Evolutionary conservation across 2,113 vertebrate genomes (phyloP).

Genomic region (Oxyura jamaicensis): DNA sequence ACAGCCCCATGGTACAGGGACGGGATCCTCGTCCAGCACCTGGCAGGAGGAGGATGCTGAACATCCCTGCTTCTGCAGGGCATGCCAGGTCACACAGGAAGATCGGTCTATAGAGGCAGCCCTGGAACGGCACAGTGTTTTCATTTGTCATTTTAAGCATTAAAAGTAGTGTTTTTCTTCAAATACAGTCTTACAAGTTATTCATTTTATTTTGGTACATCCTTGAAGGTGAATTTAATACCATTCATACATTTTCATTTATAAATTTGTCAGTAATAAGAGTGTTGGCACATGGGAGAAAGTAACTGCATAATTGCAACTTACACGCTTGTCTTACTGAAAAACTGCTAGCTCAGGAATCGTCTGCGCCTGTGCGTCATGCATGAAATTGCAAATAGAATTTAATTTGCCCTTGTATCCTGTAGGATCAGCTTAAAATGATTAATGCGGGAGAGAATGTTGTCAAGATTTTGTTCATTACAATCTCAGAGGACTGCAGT

Average conservation of each 20-base stretch:
- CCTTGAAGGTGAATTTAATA: conserved; percentile 74
- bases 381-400: conserved; percentile 87
- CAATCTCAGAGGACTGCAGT: conserved; percentile 42
- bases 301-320: conserved; percentile 79
- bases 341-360: conserved; percentile 77
- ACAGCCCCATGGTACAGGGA: neutral
- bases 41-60: accelerated
- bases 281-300: conserved; percentile 64
- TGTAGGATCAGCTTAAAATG: conserved; percentile 80
- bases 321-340: conserved; percentile 83
- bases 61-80: neutral
- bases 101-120: neutral
- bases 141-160: neutral
- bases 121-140: neutral
- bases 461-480: conserved; percentile 72
- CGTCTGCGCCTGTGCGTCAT: conserved; percentile 53
- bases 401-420: conserved; percentile 84
- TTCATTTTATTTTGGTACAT: conserved; percentile 47
- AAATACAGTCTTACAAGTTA: neutral
- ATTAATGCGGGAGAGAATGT: conserved; percentile 76
- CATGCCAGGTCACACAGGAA: neutral
- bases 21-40: neutral
- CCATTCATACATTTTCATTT: conserved; percentile 75
- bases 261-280: conserved; percentile 75
- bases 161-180: neutral